Evolutionary conservation across 2,888 invertebrate genomes (phyloP), one percentile per base, ranked within the genome.

Genomic region (Slavum lentiscoides): DNA sequence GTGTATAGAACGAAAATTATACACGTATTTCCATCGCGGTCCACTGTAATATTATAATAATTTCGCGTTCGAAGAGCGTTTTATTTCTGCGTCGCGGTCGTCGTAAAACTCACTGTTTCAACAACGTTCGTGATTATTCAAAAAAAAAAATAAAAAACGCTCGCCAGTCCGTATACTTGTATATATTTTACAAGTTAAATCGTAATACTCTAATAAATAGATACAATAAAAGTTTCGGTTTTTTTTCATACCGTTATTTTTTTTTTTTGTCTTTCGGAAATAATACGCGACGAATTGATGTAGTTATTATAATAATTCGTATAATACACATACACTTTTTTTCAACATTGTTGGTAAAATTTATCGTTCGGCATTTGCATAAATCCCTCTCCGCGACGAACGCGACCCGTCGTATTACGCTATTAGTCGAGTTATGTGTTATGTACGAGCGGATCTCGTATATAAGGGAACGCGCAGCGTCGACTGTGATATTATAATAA

Each of bases 151-250:
- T 2, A 30, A 30, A 30, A 30, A 30, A 1, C 30, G 30, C 30
- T 30, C 43, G 43, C 43, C 43, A 43, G 43, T 43, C 43, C 43
- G 43, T 43, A 43, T 6, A 43, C 7, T 43, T 43, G 9, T 43
- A 43, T 30, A 30, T 30, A 30, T 9, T 43, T 49, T 21, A 67
- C 21, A n/a, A 64, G 64, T 67, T 21, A 43, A 67, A 43, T 67
- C 17, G 43, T 43, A 43, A 67, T 43, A 43, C n/a, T 19, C 43
- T 43, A 23, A 68, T 68, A 69, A 69, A 69, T 53, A 69, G 53
- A 55, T 53, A 30, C 53, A 37, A 39, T 37, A 69, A 49, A 70
- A 58, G 8, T 39, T n/a, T 66, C 39, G 3, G 6, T 66, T n/a
- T 3, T 43, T 43, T 43, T 43, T 43, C 43, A 43, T 43, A 30